phyloP scores from a whole-genome alignment of 2,797 vertebrate genomes.

The Onychomys leucogaster region DNA sequence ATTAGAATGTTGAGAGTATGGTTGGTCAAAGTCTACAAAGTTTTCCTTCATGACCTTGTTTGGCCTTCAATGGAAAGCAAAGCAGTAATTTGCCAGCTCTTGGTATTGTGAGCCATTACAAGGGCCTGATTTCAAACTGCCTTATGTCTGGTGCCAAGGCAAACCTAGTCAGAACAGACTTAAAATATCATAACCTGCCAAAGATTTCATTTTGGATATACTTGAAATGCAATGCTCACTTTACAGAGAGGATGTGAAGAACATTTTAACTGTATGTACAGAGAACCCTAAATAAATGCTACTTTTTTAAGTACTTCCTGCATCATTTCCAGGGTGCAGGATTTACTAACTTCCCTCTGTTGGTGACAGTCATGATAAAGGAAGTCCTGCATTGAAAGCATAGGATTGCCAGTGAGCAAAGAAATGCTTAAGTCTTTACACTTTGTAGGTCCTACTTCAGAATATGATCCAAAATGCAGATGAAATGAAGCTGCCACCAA shows the following conservation, averaged over 20 bases:
- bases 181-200: background rate
- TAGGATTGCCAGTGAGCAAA: background rate
- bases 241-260: background rate
- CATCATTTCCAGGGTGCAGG: background rate
- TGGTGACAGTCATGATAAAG: background rate
- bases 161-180: conserved; percentile 86
- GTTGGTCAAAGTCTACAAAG: background rate
- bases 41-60: conserved; percentile 77
- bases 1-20: background rate
- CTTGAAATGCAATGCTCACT: background rate
- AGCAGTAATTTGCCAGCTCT: conserved; percentile 92
- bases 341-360: background rate
- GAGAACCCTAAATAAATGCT: background rate
- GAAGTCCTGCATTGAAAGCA: background rate
- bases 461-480: background rate
- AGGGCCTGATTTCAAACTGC: conserved; percentile 76
- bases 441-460: background rate
- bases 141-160: conserved; percentile 87
- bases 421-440: background rate
- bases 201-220: conserved; percentile 2
- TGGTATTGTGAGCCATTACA: conserved; percentile 89
- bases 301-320: background rate
- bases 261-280: background rate
- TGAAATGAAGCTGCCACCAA: background rate
- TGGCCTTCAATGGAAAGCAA: conserved; percentile 93